A percentile compares a stretch with the other conserved stretches of the same genome.
Conservation (phyloP, 2,888 invertebrate genomes). For the Hetaerina titia region DNA sequence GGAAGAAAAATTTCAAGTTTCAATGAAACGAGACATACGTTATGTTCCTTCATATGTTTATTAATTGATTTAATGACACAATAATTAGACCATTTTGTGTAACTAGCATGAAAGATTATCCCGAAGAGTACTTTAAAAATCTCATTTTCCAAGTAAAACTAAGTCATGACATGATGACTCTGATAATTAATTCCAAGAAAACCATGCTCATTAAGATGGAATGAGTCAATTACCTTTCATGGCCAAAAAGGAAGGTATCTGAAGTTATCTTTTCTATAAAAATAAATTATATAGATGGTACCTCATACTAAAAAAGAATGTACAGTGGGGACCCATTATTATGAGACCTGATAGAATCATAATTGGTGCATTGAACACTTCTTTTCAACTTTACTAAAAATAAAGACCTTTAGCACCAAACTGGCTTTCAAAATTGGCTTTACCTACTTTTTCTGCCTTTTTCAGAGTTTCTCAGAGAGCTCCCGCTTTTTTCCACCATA, state of each 20-base stretch:
- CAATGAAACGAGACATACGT: not conserved
- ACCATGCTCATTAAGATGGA: not conserved
- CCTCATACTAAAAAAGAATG: not conserved
- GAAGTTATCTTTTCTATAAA: not conserved
- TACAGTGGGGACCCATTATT: slow-evolving; percentile 5
- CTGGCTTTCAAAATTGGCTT: too few species aligned
- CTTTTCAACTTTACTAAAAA: too few species aligned
- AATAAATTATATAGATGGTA: not conserved
- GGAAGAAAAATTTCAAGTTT: not conserved
- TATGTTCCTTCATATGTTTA: too few species aligned
- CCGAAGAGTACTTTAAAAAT: not conserved
- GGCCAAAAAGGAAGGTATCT: not conserved
- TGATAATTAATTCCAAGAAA: not conserved
- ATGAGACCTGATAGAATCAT: not conserved
- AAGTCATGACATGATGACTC: not conserved
- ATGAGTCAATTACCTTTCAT: not conserved
- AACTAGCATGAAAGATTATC: too few species aligned
- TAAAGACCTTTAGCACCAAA: too few species aligned
- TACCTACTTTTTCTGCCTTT: too few species aligned
- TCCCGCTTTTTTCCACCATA: too few species aligned
- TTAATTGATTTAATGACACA: too few species aligned
- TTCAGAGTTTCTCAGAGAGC: too few species aligned
- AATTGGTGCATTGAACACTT: too few species aligned
- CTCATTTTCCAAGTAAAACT: not conserved
- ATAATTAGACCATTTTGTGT: too few species aligned